phyloP scores from a whole-genome alignment of 1,140 invertebrate genomes.

The Zaprionus tsacasi region DNA sequence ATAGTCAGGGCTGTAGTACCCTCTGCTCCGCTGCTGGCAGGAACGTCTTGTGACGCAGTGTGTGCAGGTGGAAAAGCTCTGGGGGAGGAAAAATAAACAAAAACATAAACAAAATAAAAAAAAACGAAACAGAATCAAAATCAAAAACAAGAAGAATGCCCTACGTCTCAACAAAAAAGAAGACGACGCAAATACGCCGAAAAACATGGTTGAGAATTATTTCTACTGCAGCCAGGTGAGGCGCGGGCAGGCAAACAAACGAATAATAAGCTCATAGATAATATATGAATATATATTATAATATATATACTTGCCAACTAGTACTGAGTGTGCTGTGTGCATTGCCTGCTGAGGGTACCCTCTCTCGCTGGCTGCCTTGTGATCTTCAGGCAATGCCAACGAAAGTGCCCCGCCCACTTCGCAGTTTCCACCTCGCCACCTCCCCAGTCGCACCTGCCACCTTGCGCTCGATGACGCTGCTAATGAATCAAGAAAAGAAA shows the following conservation, averaged over 20 bases:
- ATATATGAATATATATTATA: constrained; percentile 3
- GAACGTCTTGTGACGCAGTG: constrained; percentile 75
- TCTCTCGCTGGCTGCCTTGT: constrained; percentile 55
- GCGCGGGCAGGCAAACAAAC: constrained; percentile 12
- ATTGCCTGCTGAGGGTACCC: constrained; percentile 36
- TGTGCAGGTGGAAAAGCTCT: constrained; percentile 59
- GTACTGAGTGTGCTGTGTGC: constrained; percentile 17
- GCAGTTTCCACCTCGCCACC: too few relatives aligned
- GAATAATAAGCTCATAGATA: constrained; percentile 21
- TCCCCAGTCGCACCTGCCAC: neutral
- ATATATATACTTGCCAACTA: constrained; percentile 29
- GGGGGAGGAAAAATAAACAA: constrained; percentile 57
- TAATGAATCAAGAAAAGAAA: constrained; percentile 67
- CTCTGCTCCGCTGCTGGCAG: constrained; percentile 32
- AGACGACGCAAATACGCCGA: constrained; percentile 63
- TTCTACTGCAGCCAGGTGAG: neutral
- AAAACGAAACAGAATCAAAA: constrained; percentile 1
- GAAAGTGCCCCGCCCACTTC: constrained; percentile 46
- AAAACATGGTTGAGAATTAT: constrained; percentile 8
- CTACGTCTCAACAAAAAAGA: constrained; percentile 35
- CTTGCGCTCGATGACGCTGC: constrained; percentile 59
- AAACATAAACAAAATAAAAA: constrained; percentile 9
- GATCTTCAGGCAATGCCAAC: constrained; percentile 67
- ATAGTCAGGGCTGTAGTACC: constrained; percentile 34
- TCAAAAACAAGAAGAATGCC: constrained; percentile 12